Percentiles rank a stretch among this genome's conserved stretches.
Conservation (phyloP, 1,140 invertebrate genomes). For the Tetramorium alpestre region DNA sequence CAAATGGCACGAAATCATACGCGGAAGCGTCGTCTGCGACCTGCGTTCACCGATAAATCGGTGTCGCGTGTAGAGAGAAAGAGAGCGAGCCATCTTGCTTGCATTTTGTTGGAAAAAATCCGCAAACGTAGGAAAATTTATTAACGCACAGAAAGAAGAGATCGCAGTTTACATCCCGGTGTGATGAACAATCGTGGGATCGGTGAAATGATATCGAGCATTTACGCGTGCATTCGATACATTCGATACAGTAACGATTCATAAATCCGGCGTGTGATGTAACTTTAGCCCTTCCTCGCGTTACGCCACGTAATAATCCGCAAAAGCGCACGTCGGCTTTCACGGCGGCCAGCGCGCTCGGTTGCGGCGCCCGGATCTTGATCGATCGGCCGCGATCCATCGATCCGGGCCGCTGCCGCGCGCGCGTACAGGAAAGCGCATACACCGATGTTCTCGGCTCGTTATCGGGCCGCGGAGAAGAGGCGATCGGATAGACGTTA, state of each 20-base stretch:
- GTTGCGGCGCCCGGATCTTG: slow-evolving; percentile 6
- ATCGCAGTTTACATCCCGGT: background rate
- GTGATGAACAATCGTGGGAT: background rate
- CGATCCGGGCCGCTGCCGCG: slow-evolving; percentile 22
- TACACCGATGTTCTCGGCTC: slow-evolving; percentile 3
- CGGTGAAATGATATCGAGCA: background rate
- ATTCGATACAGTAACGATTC: slow-evolving; percentile 1
- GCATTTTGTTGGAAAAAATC: background rate
- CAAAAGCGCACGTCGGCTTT: slow-evolving; percentile 41
- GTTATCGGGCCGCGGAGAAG: slow-evolving; percentile 40
- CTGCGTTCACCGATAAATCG: slow-evolving; percentile 8
- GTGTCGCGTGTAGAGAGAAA: background rate
- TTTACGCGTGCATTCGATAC: slow-evolving; percentile 15
- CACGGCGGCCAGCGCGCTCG: too few species aligned
- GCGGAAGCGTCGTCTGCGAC: slow-evolving; percentile 31
- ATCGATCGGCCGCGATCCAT: slow-evolving; percentile 61
- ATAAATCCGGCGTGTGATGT: background rate
- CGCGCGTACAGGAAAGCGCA: background rate
- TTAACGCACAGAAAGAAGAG: background rate
- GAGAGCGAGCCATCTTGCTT: background rate
- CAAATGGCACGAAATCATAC: slow-evolving; percentile 23
- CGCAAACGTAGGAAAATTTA: background rate
- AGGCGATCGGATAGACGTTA: slow-evolving; percentile 46
- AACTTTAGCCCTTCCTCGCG: background rate
- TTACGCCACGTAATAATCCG: slow-evolving; percentile 55